Percentiles rank a stretch among this genome's conserved stretches.
Evolutionary conservation across 2,797 vertebrate genomes (phyloP).

Genomic region (Lacerta viridis): DNA sequence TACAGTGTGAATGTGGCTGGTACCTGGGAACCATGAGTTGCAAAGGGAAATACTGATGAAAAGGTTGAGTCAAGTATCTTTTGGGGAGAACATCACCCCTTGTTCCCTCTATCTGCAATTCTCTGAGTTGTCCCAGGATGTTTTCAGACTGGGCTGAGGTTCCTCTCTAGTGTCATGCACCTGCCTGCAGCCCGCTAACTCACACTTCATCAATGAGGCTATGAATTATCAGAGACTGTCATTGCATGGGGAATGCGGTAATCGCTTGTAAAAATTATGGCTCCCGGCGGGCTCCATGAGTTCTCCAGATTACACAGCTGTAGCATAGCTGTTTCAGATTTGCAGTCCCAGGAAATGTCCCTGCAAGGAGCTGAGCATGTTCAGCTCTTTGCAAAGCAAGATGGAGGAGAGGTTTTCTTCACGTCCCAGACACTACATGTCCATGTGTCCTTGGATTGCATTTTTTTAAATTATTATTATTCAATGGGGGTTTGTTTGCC

Average conservation of each 20-base stretch:
- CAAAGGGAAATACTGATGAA: neutral
- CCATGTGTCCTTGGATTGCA: constrained; percentile 70
- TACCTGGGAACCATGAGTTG: neutral
- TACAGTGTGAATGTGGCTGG: neutral
- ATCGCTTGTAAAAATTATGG: constrained; percentile 76
- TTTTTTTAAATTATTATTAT: constrained; percentile 38
- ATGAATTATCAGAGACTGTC: constrained; percentile 69
- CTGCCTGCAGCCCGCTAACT: constrained; percentile 56
- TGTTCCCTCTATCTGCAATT: neutral
- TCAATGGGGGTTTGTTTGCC: constrained; percentile 48
- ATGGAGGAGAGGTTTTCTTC: constrained; percentile 64
- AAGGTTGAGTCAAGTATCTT: neutral
- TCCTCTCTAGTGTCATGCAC: neutral
- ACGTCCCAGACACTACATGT: constrained; percentile 70
- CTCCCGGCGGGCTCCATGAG: constrained; percentile 69
- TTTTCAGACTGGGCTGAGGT: neutral
- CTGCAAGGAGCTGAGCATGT: constrained; percentile 66
- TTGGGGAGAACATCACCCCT: neutral
- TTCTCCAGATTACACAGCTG: constrained; percentile 76
- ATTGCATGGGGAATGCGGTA: constrained; percentile 72
- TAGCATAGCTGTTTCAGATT: constrained; percentile 74
- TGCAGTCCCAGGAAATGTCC: constrained; percentile 74
- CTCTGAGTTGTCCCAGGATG: neutral
- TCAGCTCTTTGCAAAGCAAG: constrained; percentile 68
- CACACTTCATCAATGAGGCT: constrained; percentile 40